phyloP scores from a whole-genome alignment of 2,888 invertebrate species.

The Drosophila nr. perissopoda region DNA sequence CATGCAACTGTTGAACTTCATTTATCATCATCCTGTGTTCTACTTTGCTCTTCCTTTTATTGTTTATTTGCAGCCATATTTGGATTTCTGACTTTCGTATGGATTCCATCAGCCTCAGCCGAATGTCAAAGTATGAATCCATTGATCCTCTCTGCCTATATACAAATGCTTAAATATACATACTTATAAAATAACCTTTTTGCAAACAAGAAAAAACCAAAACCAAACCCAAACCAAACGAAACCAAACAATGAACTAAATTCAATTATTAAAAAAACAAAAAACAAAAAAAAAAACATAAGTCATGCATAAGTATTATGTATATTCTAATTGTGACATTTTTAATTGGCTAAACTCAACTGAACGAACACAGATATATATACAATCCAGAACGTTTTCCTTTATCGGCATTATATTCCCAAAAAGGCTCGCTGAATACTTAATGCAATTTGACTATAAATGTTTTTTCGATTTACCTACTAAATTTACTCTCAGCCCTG shows the following conservation, averaged over 20 bases:
- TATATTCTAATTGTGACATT: constrained; percentile 53
- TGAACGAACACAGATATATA: constrained; percentile 7
- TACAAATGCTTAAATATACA: constrained; percentile 66
- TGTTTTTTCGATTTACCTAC: constrained; percentile 40
- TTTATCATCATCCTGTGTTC: constrained; percentile 75
- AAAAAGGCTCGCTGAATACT: constrained; percentile 52
- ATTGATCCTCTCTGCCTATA: constrained; percentile 64
- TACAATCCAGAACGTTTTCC: constrained; percentile 35
- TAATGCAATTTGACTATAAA: constrained; percentile 46
- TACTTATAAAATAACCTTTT: constrained; percentile 60
- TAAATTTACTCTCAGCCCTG: constrained; percentile 19
- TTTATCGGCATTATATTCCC: constrained; percentile 44
- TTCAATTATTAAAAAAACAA: constrained; percentile 6
- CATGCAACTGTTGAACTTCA: constrained; percentile 58
- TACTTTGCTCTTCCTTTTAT: constrained; percentile 79
- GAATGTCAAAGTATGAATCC: constrained; percentile 88
- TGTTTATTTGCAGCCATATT: constrained; percentile 84
- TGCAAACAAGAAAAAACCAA: constrained; percentile 43
- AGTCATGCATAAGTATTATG: constrained; percentile 67
- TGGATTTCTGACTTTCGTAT: constrained; percentile 85
- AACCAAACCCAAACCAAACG: constrained; percentile 18
- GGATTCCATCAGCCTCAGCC: constrained; percentile 86
- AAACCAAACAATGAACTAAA: not conserved
- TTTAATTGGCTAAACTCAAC: constrained; percentile 36
- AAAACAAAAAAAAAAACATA: constrained; percentile 1